These are phyloP conservation scores for Bradysia coprophila DNA, from an alignment of 1,140 invertebrate genomes.

Conservation along the genomic window DNA sequence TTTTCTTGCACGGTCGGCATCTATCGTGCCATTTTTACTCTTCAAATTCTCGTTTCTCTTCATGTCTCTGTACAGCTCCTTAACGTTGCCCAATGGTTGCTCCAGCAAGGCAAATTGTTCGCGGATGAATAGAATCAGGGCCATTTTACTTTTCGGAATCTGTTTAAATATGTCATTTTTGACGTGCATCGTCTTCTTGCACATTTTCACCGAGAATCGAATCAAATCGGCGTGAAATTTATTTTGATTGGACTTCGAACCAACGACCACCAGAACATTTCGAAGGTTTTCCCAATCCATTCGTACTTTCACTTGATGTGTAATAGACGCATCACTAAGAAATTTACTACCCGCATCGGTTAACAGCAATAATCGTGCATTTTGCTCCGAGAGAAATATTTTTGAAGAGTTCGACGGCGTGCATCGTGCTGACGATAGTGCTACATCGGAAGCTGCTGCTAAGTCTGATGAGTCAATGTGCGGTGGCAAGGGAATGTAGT, in stretches of 20 bases:
- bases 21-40: conserved; percentile 24
- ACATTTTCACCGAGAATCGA: conserved; percentile 18
- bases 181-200: conserved; percentile 7
- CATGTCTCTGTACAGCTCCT: conserved; percentile 23
- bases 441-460: no score
- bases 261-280: conserved; percentile 26
- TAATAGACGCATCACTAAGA: conserved; percentile 17
- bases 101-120: conserved; percentile 13
- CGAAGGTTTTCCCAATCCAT: conserved; percentile 21
- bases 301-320: conserved; percentile 23
- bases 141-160: conserved; percentile 13
- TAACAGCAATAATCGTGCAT: conserved; percentile 6
- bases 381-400: conserved; percentile 25
- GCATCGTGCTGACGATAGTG: no score
- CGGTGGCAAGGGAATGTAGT: background rate
- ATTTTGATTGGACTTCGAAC: conserved; percentile 26
- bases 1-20: conserved; percentile 21
- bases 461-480: no score
- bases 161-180: conserved; percentile 8
- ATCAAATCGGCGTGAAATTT: conserved; percentile 25
- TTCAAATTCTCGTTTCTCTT: conserved; percentile 25
- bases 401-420: conserved; percentile 23
- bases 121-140: conserved; percentile 13
- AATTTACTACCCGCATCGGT: conserved; percentile 24
- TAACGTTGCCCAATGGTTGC: conserved; percentile 20